Base-by-base conservation (phyloP, 2,113 vertebrate species). In the Phylloscopus trochiloides region DNA sequence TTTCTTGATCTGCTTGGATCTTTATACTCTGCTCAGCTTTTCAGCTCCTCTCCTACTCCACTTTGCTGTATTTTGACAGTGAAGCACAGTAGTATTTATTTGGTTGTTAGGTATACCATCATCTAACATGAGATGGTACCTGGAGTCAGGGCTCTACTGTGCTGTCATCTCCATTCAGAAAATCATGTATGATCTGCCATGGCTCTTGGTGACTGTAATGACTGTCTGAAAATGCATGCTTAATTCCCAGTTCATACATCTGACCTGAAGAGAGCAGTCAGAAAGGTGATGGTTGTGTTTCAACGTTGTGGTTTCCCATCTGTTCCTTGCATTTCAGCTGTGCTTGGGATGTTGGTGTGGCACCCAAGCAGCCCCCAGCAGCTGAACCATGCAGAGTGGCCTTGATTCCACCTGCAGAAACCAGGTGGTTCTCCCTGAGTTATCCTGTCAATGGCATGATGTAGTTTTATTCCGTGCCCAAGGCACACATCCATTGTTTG, bases 401-500 rank as follows among this genome's bases (percentile, higher is more conserved):
- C 47, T 52, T 2, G 2, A 32, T 40, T 42, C 14, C 12, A 36
- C n/a, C 72, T 15, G 7, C 19, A 6, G 36, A 20, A 72, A 29
- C 12, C 38, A 29, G 13, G 11, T 45, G 29, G 15, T 38, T 85
- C 28, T 74, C 6, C 65, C 42, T 0, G 3, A 50, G 20, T 66
- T 65, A 14, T 0, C 47, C 4, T 0, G 52, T 63, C 22, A 16
- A 0, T 4, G 11, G 6, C 24, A 21, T 18, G 29, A 19, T 29
- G 14, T 6, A 51, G 29, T 70, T 75, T 51, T 51, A 13, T 55
- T 34, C 12, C 34, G 72, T 78, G 26, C 32, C 36, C 38, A 22
- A 38, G 47, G 28, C 51, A 45, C 18, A 24, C 6, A 4, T 55
- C 24, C 0, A 4, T 47, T 67, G 26, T 85, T 86, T 66, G 19